Evolutionary conservation across 2,113 vertebrate genomes (phyloP).

Genomic region (Tautogolabrus adspersus): DNA sequence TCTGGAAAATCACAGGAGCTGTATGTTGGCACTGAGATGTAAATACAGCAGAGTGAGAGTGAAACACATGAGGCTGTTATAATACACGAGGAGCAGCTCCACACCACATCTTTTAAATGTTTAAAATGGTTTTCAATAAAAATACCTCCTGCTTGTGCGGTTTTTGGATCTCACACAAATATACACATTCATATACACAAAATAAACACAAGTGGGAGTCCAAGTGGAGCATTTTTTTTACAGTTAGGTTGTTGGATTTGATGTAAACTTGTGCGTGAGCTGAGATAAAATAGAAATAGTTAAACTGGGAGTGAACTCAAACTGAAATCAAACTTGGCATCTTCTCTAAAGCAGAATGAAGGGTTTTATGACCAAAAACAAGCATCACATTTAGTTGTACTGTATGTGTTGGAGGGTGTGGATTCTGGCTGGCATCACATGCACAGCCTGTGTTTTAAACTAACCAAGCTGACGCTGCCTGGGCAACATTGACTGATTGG

Average conservation of each 20-base stretch:
- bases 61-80: conserved; percentile 44
- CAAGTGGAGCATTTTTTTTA: conserved; percentile 17
- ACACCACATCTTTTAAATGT: conserved; percentile 40
- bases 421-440: neutral
- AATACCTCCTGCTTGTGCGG: conserved; percentile 21
- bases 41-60: conserved; percentile 47
- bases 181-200: conserved; percentile 30
- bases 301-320: neutral
- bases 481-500: neutral
- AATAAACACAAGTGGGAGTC: conserved; percentile 8
- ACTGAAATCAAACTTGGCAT: neutral
- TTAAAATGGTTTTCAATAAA: conserved; percentile 24
- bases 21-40: conserved; percentile 40
- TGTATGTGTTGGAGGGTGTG: neutral
- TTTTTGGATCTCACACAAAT: conserved; percentile 37
- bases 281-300: neutral
- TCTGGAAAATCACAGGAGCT: conserved; percentile 57
- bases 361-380: neutral
- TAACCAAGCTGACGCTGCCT: neutral
- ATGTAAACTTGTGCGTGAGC: neutral
- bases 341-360: neutral
- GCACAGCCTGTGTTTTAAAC: neutral
- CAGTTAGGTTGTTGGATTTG: conserved; percentile 7
- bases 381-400: neutral
- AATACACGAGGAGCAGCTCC: conserved; percentile 46